Percentiles rank a stretch among this genome's conserved stretches.
Evolutionary conservation across 2,888 invertebrate species (phyloP).

Genomic region (Sphinx pinastri): DNA sequence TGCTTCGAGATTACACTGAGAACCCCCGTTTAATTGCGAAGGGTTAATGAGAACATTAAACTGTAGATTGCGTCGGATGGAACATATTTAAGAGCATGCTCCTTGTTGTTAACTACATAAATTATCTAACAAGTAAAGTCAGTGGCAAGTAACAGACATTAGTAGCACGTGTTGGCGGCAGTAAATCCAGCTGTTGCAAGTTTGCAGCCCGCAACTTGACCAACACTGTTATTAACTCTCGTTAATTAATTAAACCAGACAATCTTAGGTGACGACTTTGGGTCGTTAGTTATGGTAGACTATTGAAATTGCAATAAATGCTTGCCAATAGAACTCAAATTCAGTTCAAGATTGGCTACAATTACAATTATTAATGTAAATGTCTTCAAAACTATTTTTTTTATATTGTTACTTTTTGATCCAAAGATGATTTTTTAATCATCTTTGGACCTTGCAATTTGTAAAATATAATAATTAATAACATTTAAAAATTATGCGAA

Average conservation of each 20-base stretch:
- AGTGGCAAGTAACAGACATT: constrained; percentile 46
- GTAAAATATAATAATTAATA: too few relatives aligned
- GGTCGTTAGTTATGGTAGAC: neutral
- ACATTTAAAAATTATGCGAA: too few relatives aligned
- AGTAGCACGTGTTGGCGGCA: constrained; percentile 53
- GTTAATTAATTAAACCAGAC: constrained; percentile 41
- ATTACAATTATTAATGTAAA: too few relatives aligned
- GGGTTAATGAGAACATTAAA: constrained; percentile 23
- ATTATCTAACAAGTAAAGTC: constrained; percentile 42
- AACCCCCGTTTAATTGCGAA: constrained; percentile 21
- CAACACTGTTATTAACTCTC: constrained; percentile 43
- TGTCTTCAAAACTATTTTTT: too few relatives aligned
- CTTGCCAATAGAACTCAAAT: too few relatives aligned
- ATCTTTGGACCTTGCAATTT: too few relatives aligned
- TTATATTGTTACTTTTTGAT: too few relatives aligned
- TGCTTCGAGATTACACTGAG: constrained; percentile 17
- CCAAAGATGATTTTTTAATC: too few relatives aligned
- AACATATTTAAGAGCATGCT: constrained; percentile 24
- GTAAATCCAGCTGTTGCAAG: constrained; percentile 55
- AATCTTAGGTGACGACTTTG: constrained; percentile 5
- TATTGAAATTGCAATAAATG: too few relatives aligned
- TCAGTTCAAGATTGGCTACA: too few relatives aligned
- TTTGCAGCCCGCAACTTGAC: constrained; percentile 44
- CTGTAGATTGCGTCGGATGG: constrained; percentile 26
- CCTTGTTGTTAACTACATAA: constrained; percentile 39